phyloP scores from a whole-genome alignment of 2,797 vertebrate species.

The Micropoecilia bifurca region DNA sequence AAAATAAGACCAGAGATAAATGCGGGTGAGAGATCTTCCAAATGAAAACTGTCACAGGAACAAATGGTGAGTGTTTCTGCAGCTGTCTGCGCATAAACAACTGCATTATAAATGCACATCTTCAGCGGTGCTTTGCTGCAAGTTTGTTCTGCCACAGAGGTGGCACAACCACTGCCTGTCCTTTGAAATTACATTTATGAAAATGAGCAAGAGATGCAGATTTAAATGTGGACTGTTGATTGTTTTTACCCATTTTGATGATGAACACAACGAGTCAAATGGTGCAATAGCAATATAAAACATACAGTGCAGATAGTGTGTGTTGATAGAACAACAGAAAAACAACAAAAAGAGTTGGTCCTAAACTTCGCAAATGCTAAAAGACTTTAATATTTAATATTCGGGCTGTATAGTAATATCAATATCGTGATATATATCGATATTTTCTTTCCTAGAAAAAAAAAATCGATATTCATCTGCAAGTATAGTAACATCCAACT shows the following conservation, averaged over 20 bases:
- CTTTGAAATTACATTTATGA: not conserved
- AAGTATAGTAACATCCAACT: no score
- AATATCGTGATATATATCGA: no score
- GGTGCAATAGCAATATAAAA: not conserved
- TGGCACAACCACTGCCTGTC: not conserved
- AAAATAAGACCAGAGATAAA: not conserved
- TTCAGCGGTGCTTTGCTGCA: not conserved
- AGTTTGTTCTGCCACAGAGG: not conserved
- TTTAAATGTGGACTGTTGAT: not conserved
- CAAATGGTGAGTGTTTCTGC: not conserved
- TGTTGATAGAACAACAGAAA: not conserved
- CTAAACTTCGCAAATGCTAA: not conserved
- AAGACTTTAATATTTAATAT: not conserved
- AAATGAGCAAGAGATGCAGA: not conserved
- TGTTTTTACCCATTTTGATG: not conserved
- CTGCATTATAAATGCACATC: not conserved
- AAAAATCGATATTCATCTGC: no score
- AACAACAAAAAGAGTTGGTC: not conserved
- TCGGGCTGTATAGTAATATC: no score
- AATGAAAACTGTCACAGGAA: slow-evolving; percentile 7
- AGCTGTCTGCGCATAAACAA: slow-evolving; percentile 2
- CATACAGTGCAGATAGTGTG: not conserved
- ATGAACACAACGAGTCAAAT: not conserved
- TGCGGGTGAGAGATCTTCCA: not conserved
- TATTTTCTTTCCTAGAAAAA: no score